phyloP scores from a whole-genome alignment of 2,113 vertebrate species.

The Dipodomys merriami region DNA sequence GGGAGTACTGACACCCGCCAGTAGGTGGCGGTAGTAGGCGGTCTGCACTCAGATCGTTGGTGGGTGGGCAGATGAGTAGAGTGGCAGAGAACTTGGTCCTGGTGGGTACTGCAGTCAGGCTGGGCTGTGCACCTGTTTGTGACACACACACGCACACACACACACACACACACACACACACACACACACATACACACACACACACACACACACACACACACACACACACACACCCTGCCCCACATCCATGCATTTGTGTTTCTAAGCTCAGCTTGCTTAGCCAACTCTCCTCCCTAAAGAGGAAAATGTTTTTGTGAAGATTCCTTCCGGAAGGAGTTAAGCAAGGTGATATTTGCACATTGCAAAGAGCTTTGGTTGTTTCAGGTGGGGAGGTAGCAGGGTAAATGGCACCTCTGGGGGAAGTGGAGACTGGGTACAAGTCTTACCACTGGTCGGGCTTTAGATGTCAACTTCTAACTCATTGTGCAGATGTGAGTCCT shows the following conservation, averaged over 20 bases:
- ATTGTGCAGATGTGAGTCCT: neutral
- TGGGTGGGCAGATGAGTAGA: neutral
- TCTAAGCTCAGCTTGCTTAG: neutral
- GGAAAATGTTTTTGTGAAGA: neutral
- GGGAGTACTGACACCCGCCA: no score
- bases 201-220: no score
- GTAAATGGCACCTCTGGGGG: neutral
- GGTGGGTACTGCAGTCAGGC: accelerated
- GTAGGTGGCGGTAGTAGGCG: neutral
- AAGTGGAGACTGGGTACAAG: neutral
- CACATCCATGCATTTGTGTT: neutral
- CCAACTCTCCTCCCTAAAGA: no score
- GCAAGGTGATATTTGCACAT: neutral
- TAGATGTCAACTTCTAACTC: neutral
- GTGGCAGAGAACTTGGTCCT: neutral
- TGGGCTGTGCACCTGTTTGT: neutral
- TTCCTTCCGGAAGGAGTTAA: conserved; percentile 44
- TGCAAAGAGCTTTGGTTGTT: neutral
- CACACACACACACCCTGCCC: no score
- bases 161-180: no score
- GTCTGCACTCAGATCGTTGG: accelerated
- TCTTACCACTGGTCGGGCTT: neutral
- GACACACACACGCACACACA: no score
- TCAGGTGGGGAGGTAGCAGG: neutral
- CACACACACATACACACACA: no score